Base-by-base conservation (phyloP, 2,888 invertebrate species). In the Sussaba pulchella region DNA sequence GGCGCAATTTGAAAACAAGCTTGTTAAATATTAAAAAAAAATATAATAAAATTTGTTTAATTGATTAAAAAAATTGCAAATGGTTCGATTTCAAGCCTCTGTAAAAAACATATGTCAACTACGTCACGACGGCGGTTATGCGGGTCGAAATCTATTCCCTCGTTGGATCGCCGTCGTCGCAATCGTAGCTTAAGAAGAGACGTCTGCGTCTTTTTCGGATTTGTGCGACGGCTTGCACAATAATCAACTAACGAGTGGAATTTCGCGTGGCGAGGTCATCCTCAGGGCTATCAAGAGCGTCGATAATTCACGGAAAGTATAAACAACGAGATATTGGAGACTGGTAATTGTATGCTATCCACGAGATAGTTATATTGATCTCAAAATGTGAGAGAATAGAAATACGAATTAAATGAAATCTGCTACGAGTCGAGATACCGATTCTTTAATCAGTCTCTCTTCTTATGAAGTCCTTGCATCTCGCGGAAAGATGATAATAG, bases 231-330 rank as follows among this genome's bases (percentile, higher is more conserved):
- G 17, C 12, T 61, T 61, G 39, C 26, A 26, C 52, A 54, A 50
- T 47, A 50, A 66, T 66, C 31, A 19, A 63, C n/a, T 50, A 31
- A 64, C 36, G 31, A 26, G 12, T 14, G 31, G 17, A 31, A 66
- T 31, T 12, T 0, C 19, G 36, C 9, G 26, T 47, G 10, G 12
- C 66, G 47, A 47, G 66, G 47, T 50, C 47, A 50, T 66, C 66
- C 31, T 1, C 19, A 47, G 66, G 21, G 47, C 31, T 47, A 66
- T 66, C 66, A 5, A 0, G 12, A 36, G 31, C 24, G 31, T 31
- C 64, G 43, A 47, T 47, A 9, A 61, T 61, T 1, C 2, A 54
- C 24, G 52, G 26, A 26, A 26, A 6, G n/a, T 54, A 26, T n/a
- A 21, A 24, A 54, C 24, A n/a, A 54, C 26, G 24, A 54, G 52